phyloP scores from a whole-genome alignment of 1,140 invertebrate genomes.

The Drosophila melanica region DNA sequence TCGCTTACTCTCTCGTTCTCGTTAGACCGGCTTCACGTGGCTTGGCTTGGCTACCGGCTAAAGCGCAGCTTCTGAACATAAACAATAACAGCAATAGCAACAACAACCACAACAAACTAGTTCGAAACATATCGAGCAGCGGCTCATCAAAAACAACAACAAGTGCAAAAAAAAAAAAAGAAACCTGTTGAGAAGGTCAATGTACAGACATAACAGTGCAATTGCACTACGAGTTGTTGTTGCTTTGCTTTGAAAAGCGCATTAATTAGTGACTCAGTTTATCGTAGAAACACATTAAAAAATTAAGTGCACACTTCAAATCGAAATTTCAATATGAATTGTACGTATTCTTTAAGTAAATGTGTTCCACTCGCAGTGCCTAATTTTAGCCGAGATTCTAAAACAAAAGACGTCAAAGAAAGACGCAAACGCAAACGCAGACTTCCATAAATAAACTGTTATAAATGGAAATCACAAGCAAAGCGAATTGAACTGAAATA shows the following conservation, averaged over 20 bases:
- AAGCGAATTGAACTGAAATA: slow-evolving; percentile 5
- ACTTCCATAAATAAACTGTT: slow-evolving; percentile 69
- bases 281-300: background rate
- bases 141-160: slow-evolving; percentile 19
- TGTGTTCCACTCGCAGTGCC: slow-evolving; percentile 1
- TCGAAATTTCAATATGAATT: slow-evolving; percentile 9
- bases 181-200: slow-evolving; percentile 77
- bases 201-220: slow-evolving; percentile 46
- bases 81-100: slow-evolving; percentile 30
- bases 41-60: slow-evolving; percentile 17
- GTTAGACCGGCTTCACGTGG: slow-evolving; percentile 48
- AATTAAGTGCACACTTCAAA: background rate
- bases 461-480: slow-evolving; percentile 51
- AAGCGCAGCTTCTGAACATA: slow-evolving; percentile 33
- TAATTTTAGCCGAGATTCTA: slow-evolving; percentile 37
- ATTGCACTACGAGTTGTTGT: slow-evolving; percentile 18
- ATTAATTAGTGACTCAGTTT: slow-evolving; percentile 21
- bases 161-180: slow-evolving; percentile 27
- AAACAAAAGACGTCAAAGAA: slow-evolving; percentile 20
- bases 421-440: slow-evolving; percentile 28
- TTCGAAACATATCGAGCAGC: slow-evolving; percentile 16
- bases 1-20: background rate
- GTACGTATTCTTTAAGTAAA: background rate
- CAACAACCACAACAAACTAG: slow-evolving; percentile 32
- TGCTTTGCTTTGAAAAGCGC: slow-evolving; percentile 4